Base-by-base conservation (phyloP, 2,888 invertebrate genomes). In the Alentia gelatinosa region DNA sequence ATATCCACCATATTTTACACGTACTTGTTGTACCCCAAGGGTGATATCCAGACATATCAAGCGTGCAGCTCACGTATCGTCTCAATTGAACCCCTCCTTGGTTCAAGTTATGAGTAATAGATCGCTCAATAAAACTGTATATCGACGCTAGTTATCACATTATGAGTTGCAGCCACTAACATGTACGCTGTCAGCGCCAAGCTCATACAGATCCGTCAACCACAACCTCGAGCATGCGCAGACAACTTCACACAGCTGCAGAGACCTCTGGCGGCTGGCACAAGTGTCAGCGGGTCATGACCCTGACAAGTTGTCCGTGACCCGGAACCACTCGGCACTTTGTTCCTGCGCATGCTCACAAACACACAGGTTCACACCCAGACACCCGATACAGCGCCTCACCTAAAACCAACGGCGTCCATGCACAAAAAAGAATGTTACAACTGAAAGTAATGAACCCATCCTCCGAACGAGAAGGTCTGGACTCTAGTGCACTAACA, bases 261-360 rank as follows among this genome's bases (percentile, higher is more conserved):
- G 86, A 26, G 86, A 12, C 30, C 30, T 33, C 86, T 47, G 33
- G 86, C 42, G 86, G 86, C 86, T 47, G 86, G 86, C 86, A 86
- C 86, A 15, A 33, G 50, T n/a, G 86, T 42, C 47, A 5, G 47
- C 26, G 86, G 42, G 42, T 39, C 86, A 42, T n/a, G 86, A 47
- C 86, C 86, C 50, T 47, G 86, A 86, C 86, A 50, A 86, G 86
- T 50, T 86, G 86, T 26, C 50, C 47, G 9, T 86, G 47, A 86
- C 86, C 86, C 86, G 47, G 86, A 86, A 86, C 86, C 47, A 19
- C 47, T 86, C 47, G 86, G 86, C 47, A 86, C 86, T 86, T 86
- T 86, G 86, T 86, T 86, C 30, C 86, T 47, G 47, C 47, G 15
- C 86, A 9, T 47, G 86, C 50, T 50, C 33, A 50, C 42, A 86